Conservation (phyloP, 2,888 invertebrate species). For the Andrena bucephala region DNA sequence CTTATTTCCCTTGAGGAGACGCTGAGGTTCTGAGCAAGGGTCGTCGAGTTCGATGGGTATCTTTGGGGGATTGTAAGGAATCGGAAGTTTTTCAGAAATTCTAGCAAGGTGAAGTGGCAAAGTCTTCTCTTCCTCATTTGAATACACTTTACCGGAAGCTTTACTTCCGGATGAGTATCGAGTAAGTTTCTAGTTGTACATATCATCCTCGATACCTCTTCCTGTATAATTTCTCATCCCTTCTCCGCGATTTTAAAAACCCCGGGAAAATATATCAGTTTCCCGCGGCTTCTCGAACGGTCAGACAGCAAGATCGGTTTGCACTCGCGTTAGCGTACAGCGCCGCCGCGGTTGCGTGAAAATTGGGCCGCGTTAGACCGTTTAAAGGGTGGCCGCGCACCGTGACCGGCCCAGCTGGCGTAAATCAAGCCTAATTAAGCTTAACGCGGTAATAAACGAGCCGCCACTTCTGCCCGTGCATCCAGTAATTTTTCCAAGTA, state of each 20-base stretch:
- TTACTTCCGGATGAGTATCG: too few relatives aligned
- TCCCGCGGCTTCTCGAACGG: too few relatives aligned
- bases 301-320: constrained; percentile 34
- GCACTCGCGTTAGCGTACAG: constrained; percentile 33
- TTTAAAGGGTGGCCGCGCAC: constrained; percentile 45
- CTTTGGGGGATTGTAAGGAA: too few relatives aligned
- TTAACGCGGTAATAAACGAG: constrained; percentile 35
- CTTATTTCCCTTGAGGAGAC: background rate
- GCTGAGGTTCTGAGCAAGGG: background rate
- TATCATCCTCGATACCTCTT: too few relatives aligned
- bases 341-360: constrained; percentile 32
- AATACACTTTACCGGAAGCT: too few relatives aligned
- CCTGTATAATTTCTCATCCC: too few relatives aligned
- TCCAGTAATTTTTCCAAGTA: constrained; percentile 30
- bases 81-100: too few relatives aligned
- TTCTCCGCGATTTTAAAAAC: too few relatives aligned
- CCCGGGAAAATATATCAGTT: too few relatives aligned
- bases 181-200: too few relatives aligned
- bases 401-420: constrained; percentile 43
- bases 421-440: constrained; percentile 52
- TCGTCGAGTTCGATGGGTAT: background rate
- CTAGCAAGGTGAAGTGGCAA: too few relatives aligned
- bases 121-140: too few relatives aligned
- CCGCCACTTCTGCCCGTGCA: background rate
- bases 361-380: constrained; percentile 38